A percentile compares a stretch with the other conserved stretches of the same genome.
Evolutionary conservation across 2,113 vertebrate genomes (phyloP).

Genomic region (Formicarius rufipectus): DNA sequence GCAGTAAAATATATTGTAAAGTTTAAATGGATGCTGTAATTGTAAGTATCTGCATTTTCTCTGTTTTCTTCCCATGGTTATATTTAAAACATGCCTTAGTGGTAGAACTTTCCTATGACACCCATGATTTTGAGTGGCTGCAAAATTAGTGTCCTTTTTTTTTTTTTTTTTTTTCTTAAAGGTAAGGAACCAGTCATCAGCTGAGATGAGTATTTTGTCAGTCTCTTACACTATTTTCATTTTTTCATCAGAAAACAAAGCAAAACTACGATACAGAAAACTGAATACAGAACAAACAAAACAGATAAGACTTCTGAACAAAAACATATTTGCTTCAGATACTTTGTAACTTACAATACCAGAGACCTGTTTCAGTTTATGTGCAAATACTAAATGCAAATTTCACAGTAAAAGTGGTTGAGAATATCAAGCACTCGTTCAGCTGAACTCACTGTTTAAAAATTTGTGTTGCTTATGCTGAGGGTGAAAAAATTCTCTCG

Average conservation of each 20-base stretch:
- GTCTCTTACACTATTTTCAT: background rate
- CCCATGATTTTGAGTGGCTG: background rate
- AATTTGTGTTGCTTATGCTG: background rate
- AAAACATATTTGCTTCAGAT: background rate
- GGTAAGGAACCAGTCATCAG: constrained; percentile 17
- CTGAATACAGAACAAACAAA: background rate
- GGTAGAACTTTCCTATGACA: background rate
- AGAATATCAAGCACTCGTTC: background rate
- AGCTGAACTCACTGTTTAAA: background rate
- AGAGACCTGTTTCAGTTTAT: background rate
- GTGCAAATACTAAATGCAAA: background rate
- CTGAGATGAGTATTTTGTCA: background rate
- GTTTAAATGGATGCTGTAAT: constrained; percentile 27
- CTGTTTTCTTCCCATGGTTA: constrained; percentile 8
- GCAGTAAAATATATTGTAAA: background rate
- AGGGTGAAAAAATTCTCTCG: background rate
- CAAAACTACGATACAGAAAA: background rate
- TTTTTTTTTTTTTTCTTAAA: background rate
- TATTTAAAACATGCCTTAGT: background rate
- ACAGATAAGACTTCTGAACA: background rate
- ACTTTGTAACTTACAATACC: background rate
- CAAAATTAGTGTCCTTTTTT: background rate
- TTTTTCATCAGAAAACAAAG: constrained; percentile 5
- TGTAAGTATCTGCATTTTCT: constrained; percentile 10
- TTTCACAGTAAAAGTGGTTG: background rate